Evolutionary conservation across 2,113 vertebrate genomes (phyloP).

Genomic region (Gopherus flavomarginatus): DNA sequence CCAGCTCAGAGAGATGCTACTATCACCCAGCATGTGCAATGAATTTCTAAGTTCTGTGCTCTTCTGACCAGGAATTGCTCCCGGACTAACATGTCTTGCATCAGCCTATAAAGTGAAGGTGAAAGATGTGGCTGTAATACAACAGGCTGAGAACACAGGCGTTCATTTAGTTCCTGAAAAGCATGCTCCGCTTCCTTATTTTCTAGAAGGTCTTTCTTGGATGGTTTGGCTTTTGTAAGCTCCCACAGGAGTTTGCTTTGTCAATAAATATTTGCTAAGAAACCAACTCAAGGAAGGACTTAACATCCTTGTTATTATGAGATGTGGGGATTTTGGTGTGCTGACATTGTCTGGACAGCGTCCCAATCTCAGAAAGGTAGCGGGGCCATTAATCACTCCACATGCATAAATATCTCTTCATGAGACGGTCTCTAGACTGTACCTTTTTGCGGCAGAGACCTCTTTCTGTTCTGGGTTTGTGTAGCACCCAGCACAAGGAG

Average conservation of each 20-base stretch:
- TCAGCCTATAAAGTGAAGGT: conserved; percentile 38
- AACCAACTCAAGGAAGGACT: neutral
- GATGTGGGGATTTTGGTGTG: neutral
- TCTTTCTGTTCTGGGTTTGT: accelerated
- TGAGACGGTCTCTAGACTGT: neutral
- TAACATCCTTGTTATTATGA: neutral
- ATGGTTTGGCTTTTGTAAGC: neutral
- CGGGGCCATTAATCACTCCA: neutral
- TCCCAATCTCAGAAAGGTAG: neutral
- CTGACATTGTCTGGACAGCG: neutral
- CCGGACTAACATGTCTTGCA: neutral
- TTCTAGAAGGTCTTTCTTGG: neutral
- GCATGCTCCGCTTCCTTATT: neutral
- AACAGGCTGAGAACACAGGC: neutral
- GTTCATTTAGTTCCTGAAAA: conserved; percentile 44
- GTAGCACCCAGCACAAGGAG: neutral
- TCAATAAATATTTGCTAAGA: neutral
- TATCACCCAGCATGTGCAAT: neutral
- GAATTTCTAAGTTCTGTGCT: conserved; percentile 6
- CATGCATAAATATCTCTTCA: neutral
- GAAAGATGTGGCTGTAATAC: conserved; percentile 34
- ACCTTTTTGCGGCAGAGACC: neutral
- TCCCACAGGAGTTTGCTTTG: accelerated
- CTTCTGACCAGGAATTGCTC: conserved; percentile 27
- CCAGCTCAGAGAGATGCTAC: conserved; percentile 19